These are phyloP conservation scores for Xanthorhoe designata DNA, from an alignment of 2,888 invertebrate species.

Conservation along the genomic window DNA sequence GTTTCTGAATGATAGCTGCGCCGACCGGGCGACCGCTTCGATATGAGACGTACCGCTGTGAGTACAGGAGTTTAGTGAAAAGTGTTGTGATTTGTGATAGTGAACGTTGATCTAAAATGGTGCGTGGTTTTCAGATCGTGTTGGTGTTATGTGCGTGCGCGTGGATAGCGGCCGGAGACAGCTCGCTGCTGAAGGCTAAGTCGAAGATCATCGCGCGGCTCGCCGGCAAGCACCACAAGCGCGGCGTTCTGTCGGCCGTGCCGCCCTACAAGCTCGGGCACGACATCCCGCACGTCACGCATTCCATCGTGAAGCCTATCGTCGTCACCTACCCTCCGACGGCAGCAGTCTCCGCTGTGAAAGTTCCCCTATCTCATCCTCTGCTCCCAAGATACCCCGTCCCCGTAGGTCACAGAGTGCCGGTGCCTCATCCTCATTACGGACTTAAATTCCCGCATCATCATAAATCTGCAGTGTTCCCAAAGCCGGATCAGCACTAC, in stretches of 20 bases:
- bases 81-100: constrained; percentile 48
- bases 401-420: constrained; percentile 69
- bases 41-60: constrained; percentile 71
- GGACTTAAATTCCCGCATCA: constrained; percentile 73
- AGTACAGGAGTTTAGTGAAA: constrained; percentile 59
- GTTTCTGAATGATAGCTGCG: constrained; percentile 65
- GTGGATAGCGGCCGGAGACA: constrained; percentile 62
- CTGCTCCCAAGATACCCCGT: constrained; percentile 63
- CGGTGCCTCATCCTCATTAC: constrained; percentile 70
- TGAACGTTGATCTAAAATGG: constrained; percentile 50
- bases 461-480: constrained; percentile 58
- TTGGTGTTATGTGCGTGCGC: constrained; percentile 69
- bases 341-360: constrained; percentile 74
- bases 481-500: constrained; percentile 70
- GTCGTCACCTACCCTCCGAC: constrained; percentile 80
- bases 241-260: constrained; percentile 71
- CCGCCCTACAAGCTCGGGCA: constrained; percentile 80
- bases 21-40: constrained; percentile 67
- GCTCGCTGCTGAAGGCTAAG: constrained; percentile 68
- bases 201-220: constrained; percentile 64
- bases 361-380: constrained; percentile 72
- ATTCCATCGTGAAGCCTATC: constrained; percentile 78
- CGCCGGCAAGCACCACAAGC: constrained; percentile 70
- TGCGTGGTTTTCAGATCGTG: constrained; percentile 75
- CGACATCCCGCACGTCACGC: constrained; percentile 77